Evolutionary conservation across 2,113 vertebrate species (phyloP).

Genomic region (Isichthys henryi): DNA sequence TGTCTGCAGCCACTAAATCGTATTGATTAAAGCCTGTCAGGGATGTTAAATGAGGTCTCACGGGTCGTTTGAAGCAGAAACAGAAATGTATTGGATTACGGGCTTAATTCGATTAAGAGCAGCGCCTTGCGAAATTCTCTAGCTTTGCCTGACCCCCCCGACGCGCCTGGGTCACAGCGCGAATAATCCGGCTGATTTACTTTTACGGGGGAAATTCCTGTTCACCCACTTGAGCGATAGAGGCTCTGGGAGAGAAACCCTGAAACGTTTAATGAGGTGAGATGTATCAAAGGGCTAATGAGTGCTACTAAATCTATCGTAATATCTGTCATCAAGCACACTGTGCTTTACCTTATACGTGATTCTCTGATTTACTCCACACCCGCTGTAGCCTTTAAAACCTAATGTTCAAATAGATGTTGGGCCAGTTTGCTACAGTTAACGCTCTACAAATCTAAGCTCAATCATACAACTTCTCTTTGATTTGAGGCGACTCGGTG

Average conservation of each 20-base stretch:
- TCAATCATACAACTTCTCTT: not conserved
- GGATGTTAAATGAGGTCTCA: slow-evolving; percentile 62
- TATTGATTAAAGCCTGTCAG: slow-evolving; percentile 74
- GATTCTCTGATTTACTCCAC: not conserved
- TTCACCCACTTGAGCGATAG: not conserved
- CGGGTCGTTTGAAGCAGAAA: slow-evolving; percentile 47
- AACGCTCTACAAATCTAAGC: not conserved
- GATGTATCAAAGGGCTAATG: not conserved
- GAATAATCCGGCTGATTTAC: not conserved
- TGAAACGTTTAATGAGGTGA: not conserved
- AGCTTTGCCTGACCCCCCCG: not conserved
- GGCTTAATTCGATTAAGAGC: slow-evolving; percentile 53
- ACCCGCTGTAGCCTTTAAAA: not conserved
- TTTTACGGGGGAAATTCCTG: not conserved
- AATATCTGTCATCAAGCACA: not conserved
- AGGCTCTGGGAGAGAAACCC: not conserved
- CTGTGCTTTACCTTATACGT: not conserved
- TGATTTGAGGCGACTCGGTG: not conserved
- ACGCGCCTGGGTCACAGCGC: not conserved
- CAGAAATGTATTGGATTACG: slow-evolving; percentile 51
- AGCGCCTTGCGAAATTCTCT: slow-evolving; percentile 32
- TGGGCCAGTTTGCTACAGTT: not conserved
- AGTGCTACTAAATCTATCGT: not conserved
- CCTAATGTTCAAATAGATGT: not conserved
- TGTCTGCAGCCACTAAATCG: slow-evolving; percentile 64